Evolutionary conservation across 2,888 invertebrate genomes (phyloP), one percentile per base, ranked within the genome.

Genomic region (Cephus rjabovi): DNA sequence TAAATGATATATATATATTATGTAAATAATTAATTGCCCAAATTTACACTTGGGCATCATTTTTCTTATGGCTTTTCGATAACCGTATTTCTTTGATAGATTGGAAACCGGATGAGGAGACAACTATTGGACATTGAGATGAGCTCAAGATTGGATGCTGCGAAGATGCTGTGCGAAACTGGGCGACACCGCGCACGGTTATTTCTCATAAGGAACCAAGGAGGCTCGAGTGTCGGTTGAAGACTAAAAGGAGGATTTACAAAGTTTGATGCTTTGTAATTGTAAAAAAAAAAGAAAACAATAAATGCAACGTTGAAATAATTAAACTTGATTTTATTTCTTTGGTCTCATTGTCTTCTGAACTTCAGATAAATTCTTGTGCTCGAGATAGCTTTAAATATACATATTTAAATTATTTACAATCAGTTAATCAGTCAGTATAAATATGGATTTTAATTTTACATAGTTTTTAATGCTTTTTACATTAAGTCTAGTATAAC

Each of bases 51-150:
- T 23, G 40, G 40, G 40, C 40, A 56, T 15, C 15, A 23, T 56
- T 56, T 56, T 23, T 56, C 40, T 23, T 15, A 56, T 56, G 40
- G 40, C 40, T 56, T 23, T 56, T 56, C 40, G 40, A 56, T 56
- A 56, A 56, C 40, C 40, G 23, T 56, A 80, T 87, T 86, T 89
- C 89, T 90, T 85, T 87, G 80, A 84, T 87, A 90, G 89, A 89
- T 90, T 84, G 82, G 87, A 86, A 83, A 81, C 86, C 75, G 88
- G 89, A 85, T 89, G 87, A 89, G 82, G 83, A 84, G 81, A 82
- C 82, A 77, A 15, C 79, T 76, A 77, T 35, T 79, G 85, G 86
- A 84, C 82, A 79, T 84, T 87, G 87, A 87, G 87, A 88, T 88
- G 89, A 90, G 87, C 87, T 89, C 89, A 84, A 78, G 74, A 35